A percentile compares a stretch with the other conserved stretches of the same genome.
Evolutionary conservation across 2,888 invertebrate species (phyloP).

Genomic region (Amaurobius ferox): DNA sequence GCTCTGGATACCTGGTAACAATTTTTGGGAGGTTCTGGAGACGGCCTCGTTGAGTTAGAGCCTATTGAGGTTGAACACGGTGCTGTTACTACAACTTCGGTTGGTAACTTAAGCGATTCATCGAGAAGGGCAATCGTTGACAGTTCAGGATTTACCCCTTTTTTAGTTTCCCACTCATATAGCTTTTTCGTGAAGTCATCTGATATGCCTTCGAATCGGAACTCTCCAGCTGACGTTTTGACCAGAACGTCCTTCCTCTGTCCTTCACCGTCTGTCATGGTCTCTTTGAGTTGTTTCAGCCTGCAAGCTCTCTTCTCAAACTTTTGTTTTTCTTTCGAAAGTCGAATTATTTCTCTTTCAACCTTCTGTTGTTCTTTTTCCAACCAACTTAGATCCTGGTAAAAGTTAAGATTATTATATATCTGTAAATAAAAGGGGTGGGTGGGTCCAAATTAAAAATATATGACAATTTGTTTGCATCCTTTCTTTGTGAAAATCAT

Average conservation of each 20-base stretch:
- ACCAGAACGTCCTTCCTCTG: slow-evolving; percentile 85
- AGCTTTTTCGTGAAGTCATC: slow-evolving; percentile 92
- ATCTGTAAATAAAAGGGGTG: no score
- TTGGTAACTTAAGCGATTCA: slow-evolving; percentile 76
- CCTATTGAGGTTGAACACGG: slow-evolving; percentile 16
- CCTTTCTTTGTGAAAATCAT: no score
- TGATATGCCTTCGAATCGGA: slow-evolving; percentile 90
- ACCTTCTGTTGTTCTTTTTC: slow-evolving; percentile 82
- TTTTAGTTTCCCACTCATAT: slow-evolving; percentile 94
- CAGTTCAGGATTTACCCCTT: slow-evolving; percentile 89
- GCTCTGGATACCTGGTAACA: slow-evolving; percentile 77
- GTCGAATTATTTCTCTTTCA: slow-evolving; percentile 82
- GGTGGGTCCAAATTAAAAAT: no score
- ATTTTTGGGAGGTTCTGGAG: slow-evolving; percentile 80
- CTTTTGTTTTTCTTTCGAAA: slow-evolving; percentile 82
- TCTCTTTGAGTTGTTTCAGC: slow-evolving; percentile 81
- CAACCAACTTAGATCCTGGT: slow-evolving; percentile 79
- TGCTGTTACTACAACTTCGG: slow-evolving; percentile 4
- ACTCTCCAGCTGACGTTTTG: slow-evolving; percentile 88
- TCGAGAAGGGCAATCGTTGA: slow-evolving; percentile 89
- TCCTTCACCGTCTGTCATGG: slow-evolving; percentile 79
- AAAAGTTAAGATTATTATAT: no score
- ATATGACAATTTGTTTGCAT: no score
- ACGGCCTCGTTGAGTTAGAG: slow-evolving; percentile 80
- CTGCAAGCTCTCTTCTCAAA: slow-evolving; percentile 83